These are phyloP conservation scores for Rhinatrema bivittatum DNA, from an alignment of 2,797 vertebrate genomes.

Conservation along the genomic window DNA sequence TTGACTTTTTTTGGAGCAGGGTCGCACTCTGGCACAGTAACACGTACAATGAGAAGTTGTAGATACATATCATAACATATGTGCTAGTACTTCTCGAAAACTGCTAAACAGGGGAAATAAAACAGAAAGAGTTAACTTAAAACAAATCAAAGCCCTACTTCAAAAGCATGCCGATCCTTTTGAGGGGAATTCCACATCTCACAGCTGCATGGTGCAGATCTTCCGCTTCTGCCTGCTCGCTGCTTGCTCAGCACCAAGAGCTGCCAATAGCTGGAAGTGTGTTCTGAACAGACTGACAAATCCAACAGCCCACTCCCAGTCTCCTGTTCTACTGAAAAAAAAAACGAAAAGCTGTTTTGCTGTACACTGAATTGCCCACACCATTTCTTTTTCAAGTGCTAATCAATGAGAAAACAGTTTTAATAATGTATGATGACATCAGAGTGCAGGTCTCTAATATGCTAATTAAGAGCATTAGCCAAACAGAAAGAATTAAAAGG, in stretches of 20 bases:
- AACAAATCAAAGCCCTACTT: slow-evolving; percentile 42
- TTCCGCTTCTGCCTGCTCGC: slow-evolving; percentile 46
- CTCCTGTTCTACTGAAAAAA: not conserved
- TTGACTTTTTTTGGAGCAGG: too few relatives aligned
- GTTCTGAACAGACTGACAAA: slow-evolving; percentile 19
- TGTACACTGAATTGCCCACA: not conserved
- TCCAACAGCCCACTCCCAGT: not conserved
- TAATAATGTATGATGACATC: too few relatives aligned
- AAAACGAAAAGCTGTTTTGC: slow-evolving; percentile 4
- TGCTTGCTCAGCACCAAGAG: slow-evolving; percentile 28
- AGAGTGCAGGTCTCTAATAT: too few relatives aligned
- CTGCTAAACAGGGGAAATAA: slow-evolving; percentile 12
- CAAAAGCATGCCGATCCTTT: slow-evolving; percentile 57
- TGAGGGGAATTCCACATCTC: slow-evolving; percentile 75
- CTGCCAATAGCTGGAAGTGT: slow-evolving; percentile 28
- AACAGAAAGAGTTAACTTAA: slow-evolving; percentile 59
- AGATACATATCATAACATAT: too few relatives aligned
- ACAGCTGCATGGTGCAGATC: slow-evolving; percentile 52
- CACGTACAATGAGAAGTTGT: too few relatives aligned
- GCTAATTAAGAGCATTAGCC: too few relatives aligned
- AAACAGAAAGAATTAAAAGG: too few relatives aligned
- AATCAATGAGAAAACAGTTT: too few relatives aligned
- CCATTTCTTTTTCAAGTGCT: too few relatives aligned
- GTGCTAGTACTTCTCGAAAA: not conserved
- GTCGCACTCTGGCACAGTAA: too few relatives aligned